These are phyloP conservation scores for Calliopsis andreniformis DNA, from an alignment of 1,140 invertebrate species.

Conservation along the genomic window DNA sequence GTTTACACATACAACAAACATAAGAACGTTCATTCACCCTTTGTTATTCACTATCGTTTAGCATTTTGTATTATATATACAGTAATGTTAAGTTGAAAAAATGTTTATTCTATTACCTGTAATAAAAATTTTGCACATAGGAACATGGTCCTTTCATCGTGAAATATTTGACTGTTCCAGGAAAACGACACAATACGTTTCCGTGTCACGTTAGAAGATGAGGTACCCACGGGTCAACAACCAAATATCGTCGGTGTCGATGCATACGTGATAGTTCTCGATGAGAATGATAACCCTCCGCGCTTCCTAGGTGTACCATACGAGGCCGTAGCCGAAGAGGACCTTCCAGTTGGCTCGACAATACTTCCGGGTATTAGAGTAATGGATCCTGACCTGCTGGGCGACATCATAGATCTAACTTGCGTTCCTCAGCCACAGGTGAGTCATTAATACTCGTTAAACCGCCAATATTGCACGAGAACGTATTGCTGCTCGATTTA, in stretches of 20 bases:
- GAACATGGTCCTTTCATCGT: neutral
- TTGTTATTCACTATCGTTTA: no score
- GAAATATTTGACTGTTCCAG: constrained; percentile 80
- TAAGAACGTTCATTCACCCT: no score
- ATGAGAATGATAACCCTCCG: constrained; percentile 94
- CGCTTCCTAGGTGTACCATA: constrained; percentile 90
- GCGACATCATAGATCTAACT: constrained; percentile 89
- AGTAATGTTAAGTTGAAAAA: no score
- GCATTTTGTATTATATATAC: no score
- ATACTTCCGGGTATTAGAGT: constrained; percentile 88
- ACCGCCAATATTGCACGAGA: constrained; percentile 28
- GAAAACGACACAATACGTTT: constrained; percentile 88
- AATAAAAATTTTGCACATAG: neutral
- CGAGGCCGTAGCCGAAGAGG: constrained; percentile 89
- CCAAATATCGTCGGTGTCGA: constrained; percentile 90
- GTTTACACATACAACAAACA: no score
- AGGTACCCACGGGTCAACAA: constrained; percentile 85
- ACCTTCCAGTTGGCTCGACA: constrained; percentile 87
- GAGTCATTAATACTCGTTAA: constrained; percentile 63
- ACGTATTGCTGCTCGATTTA: neutral
- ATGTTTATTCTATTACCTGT: no score
- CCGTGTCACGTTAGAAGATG: constrained; percentile 89
- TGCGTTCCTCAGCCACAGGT: constrained; percentile 84
- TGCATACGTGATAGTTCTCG: constrained; percentile 91
- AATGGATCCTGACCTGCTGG: constrained; percentile 89